Base-by-base conservation (phyloP, 2,113 vertebrate species). In the Taurulus bubalis region DNA sequence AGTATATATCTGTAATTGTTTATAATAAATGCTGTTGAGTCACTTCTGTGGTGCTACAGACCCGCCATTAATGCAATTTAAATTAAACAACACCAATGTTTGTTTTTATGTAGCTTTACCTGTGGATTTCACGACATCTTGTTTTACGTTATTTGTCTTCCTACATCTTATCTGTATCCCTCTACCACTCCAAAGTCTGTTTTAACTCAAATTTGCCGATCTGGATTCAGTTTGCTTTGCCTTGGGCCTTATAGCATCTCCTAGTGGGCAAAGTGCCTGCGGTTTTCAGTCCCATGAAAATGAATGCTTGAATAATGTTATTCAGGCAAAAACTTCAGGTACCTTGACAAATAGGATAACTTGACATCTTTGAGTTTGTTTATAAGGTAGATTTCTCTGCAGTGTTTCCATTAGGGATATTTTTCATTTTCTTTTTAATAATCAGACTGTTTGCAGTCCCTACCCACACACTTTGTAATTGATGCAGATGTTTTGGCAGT, bases 171-270 rank as follows among this genome's bases (percentile, higher is more conserved):
- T 77, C 56, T 32, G 30, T 1, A 71, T 76, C 36, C 26, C 69
- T 80, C 45, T 40, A 49, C 47, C 34, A 18, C 51, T 82, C 53
- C 22, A 62, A 78, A 75, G 60, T 66, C 59, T 58, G 60, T 32
- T 81, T 80, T 6, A 15, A 36, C n/a, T 18, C 26, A 62, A 42
- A 0, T 55, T 24, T 71, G 30, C 63, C 55, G 71, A 49, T 77
- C 28, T 38, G 68, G 30, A 63, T 64, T 82, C 24, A 24, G 32
- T 79, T 85, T 64, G 64, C 40, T 83, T 87, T 85, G 85, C 85
- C 51, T 75, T 60, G 88, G 85, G 89, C 80, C 81, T 91, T 79
- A 83, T 49, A 93, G 93, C 88, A 92, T 86, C 91, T 89, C 89
- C 90, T 93, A 93, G 91, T 91, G 93, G 92, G 71, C 83, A 89